Evolutionary conservation across 2,888 invertebrate species (phyloP), one percentile per base, ranked within the genome.

Genomic region (Protophormia terraenovae): DNA sequence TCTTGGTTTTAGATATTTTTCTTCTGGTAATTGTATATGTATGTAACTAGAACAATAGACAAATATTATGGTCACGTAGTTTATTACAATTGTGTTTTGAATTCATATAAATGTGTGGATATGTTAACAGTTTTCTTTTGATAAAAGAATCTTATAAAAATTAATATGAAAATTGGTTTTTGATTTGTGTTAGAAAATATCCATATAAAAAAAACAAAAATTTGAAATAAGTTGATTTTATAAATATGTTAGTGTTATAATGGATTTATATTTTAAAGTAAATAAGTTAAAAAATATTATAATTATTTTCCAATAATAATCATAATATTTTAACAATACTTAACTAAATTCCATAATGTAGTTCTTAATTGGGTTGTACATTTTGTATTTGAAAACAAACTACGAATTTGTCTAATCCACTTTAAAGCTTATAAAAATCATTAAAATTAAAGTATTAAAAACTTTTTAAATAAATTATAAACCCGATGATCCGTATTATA

Each of bases 71-170:
- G 76, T 84, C 84, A 84, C 84, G 84, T 84, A 84, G 66, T 81
- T 66, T 81, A 84, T 84, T 84, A 84, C 84, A 84, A 84, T 67
- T 84, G 81, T 45, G 66, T 38, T 58, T 71, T 71, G 66, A 62
- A 78, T 72, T 24, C 12, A 32, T 38, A 32, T 24, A 22, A 29
- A 50, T 29, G 1, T 66, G 7, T 35, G 35, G 8, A 62, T 29
- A 41, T 76, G 69, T 60, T 45, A 24, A 16, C 8, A 35, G 38
- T 7, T 47, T 38, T 19, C n/a, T 6, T 14, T 6, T 24, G 24
- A 7, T 24, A 5, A 10, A 45, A 24, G 35, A 10, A 16, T 8
- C 35, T n/a, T 27, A 35, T 2, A 10, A 53, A 78, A 55, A 69
- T 35, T 62, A 69, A 73, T 69, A 69, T 55, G 41, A 32, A 50